Evolutionary conservation across 1,140 invertebrate genomes (phyloP).

Genomic region (Drusus annulatus): DNA sequence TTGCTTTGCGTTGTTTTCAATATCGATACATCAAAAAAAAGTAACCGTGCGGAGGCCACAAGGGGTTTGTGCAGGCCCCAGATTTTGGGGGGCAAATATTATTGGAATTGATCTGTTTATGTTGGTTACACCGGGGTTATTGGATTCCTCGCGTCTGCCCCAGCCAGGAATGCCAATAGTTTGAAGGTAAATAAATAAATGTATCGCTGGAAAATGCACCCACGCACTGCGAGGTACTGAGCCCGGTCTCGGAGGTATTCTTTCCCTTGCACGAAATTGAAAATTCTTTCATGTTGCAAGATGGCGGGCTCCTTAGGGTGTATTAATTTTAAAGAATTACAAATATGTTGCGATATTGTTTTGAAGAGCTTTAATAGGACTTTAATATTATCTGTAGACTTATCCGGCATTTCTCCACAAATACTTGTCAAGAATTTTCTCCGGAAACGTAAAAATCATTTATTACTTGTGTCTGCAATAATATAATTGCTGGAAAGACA

Average conservation of each 20-base stretch:
- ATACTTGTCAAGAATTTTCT: no score
- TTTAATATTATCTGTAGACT: no score
- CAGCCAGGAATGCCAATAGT: constrained; percentile 48
- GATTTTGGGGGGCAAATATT: constrained; percentile 51
- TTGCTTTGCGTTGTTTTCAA: constrained; percentile 25
- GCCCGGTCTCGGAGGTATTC: constrained; percentile 51
- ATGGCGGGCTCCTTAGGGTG: constrained; percentile 1
- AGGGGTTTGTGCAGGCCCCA: constrained; percentile 6
- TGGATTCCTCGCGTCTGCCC: constrained; percentile 49
- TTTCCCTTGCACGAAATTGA: constrained; percentile 50
- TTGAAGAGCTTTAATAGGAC: background rate
- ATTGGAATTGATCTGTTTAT: constrained; percentile 59
- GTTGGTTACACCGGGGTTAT: constrained; percentile 50
- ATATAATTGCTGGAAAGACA: no score
- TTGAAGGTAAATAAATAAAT: constrained; percentile 57
- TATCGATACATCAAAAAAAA: constrained; percentile 35
- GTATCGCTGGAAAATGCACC: constrained; percentile 35
- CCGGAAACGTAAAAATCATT: no score
- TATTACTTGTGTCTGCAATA: no score
- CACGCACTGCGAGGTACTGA: background rate
- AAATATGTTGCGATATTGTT: constrained; percentile 28
- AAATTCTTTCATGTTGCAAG: constrained; percentile 49
- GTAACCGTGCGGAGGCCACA: constrained; percentile 5
- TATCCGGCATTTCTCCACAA: no score
- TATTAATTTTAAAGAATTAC: constrained; percentile 47